phyloP scores from a whole-genome alignment of 37 sponge, comb jelly and placozoan species.

The Theonella swinhoei region DNA sequence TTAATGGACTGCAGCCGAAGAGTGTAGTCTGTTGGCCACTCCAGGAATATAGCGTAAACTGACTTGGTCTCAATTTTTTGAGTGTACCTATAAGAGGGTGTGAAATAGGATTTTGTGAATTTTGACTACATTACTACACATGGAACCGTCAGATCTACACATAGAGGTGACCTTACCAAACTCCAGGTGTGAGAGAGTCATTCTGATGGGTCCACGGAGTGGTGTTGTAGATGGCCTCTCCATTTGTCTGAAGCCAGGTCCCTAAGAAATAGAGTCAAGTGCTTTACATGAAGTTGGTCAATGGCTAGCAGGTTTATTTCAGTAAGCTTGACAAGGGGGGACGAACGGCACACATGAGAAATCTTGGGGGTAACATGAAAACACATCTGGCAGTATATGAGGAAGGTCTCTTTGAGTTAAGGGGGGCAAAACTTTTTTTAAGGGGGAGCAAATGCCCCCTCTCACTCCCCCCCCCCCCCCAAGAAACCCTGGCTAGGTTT shows the following conservation, averaged over 20 bases:
- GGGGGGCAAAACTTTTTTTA: no score
- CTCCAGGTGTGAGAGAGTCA: slow-evolving; percentile 45
- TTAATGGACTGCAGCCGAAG: slow-evolving; percentile 36
- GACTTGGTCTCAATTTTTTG: background rate
- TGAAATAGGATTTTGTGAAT: background rate
- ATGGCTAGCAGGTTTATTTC: no score
- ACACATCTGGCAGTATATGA: no score
- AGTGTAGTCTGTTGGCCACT: slow-evolving; percentile 35
- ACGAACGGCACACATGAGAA: no score
- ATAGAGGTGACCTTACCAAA: slow-evolving; percentile 39
- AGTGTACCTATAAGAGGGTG: slow-evolving; percentile 2
- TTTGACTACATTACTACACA: background rate
- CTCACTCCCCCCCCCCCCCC: no score
- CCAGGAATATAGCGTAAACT: slow-evolving; percentile 43
- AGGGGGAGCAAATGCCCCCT: no score
- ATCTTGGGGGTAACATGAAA: no score
- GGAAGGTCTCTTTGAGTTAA: no score
- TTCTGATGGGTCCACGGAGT: slow-evolving; percentile 73
- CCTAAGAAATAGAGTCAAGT: slow-evolving; percentile 30
- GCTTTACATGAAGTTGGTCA: no score
- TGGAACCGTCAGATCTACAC: background rate
- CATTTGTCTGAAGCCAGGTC: slow-evolving; percentile 61
- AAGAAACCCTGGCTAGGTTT: no score
- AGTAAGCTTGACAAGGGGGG: background rate
- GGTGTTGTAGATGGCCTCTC: slow-evolving; percentile 71